Percentiles rank a stretch among this genome's conserved stretches.
These are phyloP conservation scores for Rousettus leschenaultii DNA, from an alignment of 2,113 vertebrate species.

Conservation along the genomic window DNA sequence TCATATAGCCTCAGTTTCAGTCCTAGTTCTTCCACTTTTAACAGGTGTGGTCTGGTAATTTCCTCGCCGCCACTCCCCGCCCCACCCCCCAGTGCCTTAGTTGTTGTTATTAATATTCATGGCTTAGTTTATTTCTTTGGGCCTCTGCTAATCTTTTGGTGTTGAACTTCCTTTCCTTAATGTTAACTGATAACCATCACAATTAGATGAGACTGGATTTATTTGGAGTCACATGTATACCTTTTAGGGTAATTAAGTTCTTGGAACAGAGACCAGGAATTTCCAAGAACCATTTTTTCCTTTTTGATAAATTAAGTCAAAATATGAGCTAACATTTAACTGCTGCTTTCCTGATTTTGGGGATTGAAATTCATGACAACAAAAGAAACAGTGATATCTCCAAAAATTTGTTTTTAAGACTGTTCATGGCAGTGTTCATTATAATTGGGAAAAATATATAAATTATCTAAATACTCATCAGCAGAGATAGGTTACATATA, in stretches of 20 bases:
- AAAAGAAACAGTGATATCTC: neutral
- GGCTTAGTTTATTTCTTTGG: neutral
- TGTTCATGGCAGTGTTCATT: neutral
- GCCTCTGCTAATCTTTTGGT: neutral
- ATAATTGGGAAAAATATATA: neutral
- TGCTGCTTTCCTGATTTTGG: neutral
- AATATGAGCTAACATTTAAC: neutral
- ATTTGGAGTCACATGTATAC: neutral
- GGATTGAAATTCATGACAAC: neutral
- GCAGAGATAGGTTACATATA: neutral
- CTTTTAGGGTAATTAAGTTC: conserved; percentile 12
- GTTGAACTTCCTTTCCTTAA: neutral
- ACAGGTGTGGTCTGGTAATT: neutral
- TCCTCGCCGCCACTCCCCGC: no score
- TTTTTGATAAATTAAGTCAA: neutral
- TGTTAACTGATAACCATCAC: neutral
- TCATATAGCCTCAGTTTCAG: neutral
- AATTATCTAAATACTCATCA: neutral
- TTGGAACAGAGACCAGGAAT: neutral
- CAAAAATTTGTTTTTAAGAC: neutral
- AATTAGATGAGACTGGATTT: neutral
- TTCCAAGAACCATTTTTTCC: neutral
- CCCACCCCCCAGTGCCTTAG: neutral
- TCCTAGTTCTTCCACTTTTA: neutral
- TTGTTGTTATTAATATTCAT: neutral